These are phyloP conservation scores for Thymelicus lineola DNA, from an alignment of 2,888 invertebrate genomes.

Conservation along the genomic window DNA sequence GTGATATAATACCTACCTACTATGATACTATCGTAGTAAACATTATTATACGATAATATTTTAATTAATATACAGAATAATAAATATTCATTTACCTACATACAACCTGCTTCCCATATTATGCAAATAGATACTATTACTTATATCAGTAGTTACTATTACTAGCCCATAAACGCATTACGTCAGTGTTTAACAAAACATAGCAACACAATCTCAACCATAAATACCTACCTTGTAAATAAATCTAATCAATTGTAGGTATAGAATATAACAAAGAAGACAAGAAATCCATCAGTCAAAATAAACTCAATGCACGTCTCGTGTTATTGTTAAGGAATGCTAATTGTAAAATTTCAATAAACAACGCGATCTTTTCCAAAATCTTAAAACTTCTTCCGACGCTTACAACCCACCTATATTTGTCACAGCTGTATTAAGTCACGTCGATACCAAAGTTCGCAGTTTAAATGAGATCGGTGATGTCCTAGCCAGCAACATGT, in stretches of 20 bases:
- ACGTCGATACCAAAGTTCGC: conserved; percentile 10
- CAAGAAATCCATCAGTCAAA: not conserved
- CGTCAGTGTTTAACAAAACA: too few species aligned
- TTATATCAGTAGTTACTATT: too few species aligned
- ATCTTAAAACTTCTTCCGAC: conserved; percentile 60
- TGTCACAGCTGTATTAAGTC: conserved; percentile 44
- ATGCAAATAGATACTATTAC: too few species aligned
- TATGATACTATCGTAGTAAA: too few species aligned
- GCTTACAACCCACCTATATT: conserved; percentile 65
- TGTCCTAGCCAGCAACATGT: conserved; percentile 57
- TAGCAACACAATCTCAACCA: not conserved
- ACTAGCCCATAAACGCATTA: too few species aligned
- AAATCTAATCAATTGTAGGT: conserved; percentile 16
- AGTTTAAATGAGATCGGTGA: conserved; percentile 46
- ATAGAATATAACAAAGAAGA: not conserved
- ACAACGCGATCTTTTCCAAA: conserved; percentile 47
- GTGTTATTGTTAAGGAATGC: conserved; percentile 42
- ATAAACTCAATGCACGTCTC: conserved; percentile 47
- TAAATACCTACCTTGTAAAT: not conserved
- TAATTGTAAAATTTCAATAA: conserved; percentile 45
- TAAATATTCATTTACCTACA: too few species aligned
- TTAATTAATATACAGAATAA: too few species aligned
- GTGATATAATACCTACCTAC: too few species aligned
- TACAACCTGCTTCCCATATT: too few species aligned
- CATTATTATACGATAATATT: too few species aligned